Evolutionary conservation across 2,888 invertebrate genomes (phyloP), one percentile per base, ranked within the genome.

Genomic region (Calameuta idolon): DNA sequence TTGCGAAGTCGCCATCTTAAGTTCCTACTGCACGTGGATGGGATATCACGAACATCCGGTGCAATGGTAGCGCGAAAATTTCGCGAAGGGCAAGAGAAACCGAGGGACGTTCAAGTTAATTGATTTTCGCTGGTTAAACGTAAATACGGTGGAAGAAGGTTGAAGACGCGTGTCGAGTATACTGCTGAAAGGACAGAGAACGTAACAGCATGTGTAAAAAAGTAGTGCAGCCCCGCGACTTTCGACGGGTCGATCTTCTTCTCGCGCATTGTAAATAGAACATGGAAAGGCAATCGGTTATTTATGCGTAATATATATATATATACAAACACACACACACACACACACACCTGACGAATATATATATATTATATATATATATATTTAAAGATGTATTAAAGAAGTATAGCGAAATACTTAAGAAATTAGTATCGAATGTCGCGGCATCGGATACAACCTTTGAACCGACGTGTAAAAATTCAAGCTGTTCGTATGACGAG

Each of bases 381-480:
- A 78, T 80, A 81, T 80, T 84, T 85, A 87, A 87, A 9, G 55
- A 55, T 55, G 55, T 55, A 55, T 55, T 55, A 55, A 55, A 55
- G 23, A 55, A 55, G 55, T 23, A 55, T 55, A 23, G 55, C 55
- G 23, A 55, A 55, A 55, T 23, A 55, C 55, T 23, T 55, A 55
- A 55, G 23, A 55, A 55, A 89, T 86, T 86, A 85, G 87, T 85
- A 84, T 87, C 85, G 82, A 87, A 83, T 80, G 84, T 84, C 84
- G 86, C 88, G 71, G 87, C 85, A 87, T 87, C 88, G 88, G 87
- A 89, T 89, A 88, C 88, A 89, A 89, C 87, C 89, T 90, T 87
- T 83, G 82, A 86, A 23, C 81, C 81, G 81, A 75, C 76, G 75
- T 77, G 78, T 74, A 77, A 55, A 23, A 55, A 55, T 23, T 55